Percentiles rank a stretch among this genome's conserved stretches.
Conservation (phyloP, 2,888 invertebrate species). For the Pyrrhia umbra region DNA sequence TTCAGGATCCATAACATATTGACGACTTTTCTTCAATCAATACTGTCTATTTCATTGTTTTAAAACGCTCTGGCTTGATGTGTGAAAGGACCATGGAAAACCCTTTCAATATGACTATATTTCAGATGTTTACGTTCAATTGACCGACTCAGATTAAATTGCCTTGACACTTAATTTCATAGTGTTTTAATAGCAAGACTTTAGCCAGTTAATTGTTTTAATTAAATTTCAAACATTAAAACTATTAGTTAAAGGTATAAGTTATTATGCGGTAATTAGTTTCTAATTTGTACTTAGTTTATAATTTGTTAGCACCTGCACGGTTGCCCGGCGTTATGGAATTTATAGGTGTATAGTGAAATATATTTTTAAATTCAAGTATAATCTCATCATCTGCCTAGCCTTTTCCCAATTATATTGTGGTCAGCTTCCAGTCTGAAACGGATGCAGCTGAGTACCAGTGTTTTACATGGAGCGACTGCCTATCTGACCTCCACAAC, state of each 20-base stretch:
- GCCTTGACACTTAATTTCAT: conserved; percentile 24
- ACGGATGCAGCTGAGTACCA: no score
- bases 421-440: no score
- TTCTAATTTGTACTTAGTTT: conserved; percentile 2
- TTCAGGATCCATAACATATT: no score
- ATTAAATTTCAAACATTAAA: conserved; percentile 7
- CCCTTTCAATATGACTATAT: conserved; percentile 14
- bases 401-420: no score
- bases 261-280: conserved; percentile 10
- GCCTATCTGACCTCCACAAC: no score
- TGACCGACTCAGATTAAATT: conserved; percentile 34
- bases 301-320: conserved; percentile 1
- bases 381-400: no score
- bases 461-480: no score
- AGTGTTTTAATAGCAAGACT: conserved; percentile 13
- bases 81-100: conserved; percentile 10
- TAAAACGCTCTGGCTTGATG: conserved; percentile 1
- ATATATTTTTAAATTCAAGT: no score
- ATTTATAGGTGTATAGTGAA: no score
- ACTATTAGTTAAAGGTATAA: no score
- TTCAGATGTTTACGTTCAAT: conserved; percentile 6
- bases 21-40: no score
- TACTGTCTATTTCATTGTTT: no score
- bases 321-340: conserved; percentile 5
- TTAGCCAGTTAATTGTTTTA: conserved; percentile 1